Evolutionary conservation across 2,113 vertebrate genomes (phyloP).

Genomic region (Mustelus asterias): DNA sequence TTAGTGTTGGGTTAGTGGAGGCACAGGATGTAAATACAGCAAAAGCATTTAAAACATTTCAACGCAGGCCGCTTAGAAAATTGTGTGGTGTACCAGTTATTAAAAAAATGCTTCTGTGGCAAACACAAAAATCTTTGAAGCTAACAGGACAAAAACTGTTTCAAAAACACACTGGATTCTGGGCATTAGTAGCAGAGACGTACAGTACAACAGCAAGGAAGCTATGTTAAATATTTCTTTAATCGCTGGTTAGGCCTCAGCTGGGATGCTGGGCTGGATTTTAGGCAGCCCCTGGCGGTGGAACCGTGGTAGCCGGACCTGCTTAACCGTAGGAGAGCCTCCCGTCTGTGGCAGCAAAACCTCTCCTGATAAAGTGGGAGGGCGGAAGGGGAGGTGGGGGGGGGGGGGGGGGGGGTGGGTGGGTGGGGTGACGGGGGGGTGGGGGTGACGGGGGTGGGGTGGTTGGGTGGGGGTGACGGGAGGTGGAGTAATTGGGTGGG

Average conservation of each 20-base stretch:
- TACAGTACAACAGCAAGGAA: background rate
- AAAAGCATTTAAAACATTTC: constrained; percentile 3
- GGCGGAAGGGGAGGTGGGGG: too few relatives aligned
- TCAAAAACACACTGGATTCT: too few relatives aligned
- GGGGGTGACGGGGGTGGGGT: too few relatives aligned
- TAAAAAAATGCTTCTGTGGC: background rate
- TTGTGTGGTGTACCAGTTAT: background rate
- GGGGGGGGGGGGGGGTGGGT: too few relatives aligned
- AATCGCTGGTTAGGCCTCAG: background rate
- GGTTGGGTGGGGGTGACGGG: too few relatives aligned
- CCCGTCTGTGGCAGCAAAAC: background rate
- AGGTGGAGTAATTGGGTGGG: too few relatives aligned
- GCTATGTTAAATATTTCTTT: background rate
- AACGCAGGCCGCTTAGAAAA: background rate
- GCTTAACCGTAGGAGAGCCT: too few relatives aligned
- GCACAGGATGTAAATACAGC: background rate
- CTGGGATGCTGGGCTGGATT: background rate
- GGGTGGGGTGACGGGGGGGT: too few relatives aligned
- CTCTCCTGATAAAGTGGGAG: too few relatives aligned
- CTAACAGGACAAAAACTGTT: background rate
- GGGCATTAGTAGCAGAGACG: background rate
- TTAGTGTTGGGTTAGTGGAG: background rate
- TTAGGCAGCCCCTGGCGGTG: too few relatives aligned
- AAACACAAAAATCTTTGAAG: background rate
- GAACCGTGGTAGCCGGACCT: too few relatives aligned